These are phyloP conservation scores for Rhizomys pruinosus DNA, from an alignment of 2,113 vertebrate genomes.

Conservation along the genomic window DNA sequence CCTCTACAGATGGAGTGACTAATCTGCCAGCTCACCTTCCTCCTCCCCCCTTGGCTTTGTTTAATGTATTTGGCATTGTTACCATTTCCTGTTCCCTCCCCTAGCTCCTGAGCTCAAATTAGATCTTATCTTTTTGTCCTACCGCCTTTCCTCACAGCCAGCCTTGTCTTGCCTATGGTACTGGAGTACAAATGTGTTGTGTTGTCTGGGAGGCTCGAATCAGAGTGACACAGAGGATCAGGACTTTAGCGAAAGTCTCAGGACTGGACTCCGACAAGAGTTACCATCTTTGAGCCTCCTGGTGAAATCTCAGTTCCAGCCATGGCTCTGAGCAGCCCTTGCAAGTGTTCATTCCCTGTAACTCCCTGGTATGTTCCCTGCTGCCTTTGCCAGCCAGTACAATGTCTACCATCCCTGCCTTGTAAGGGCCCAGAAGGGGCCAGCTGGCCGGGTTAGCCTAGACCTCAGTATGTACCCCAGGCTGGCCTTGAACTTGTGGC, in stretches of 20 bases:
- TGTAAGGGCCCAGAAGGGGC: not conserved
- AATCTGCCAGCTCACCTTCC: constrained; percentile 57
- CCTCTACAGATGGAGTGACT: constrained; percentile 53
- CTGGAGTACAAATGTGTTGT: not conserved
- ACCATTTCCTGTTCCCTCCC: constrained; percentile 71
- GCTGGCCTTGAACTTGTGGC: not conserved
- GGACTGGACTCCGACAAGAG: not conserved
- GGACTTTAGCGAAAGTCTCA: not conserved
- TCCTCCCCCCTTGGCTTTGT: constrained; percentile 28
- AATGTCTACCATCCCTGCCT: not conserved
- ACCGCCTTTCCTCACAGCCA: not conserved
- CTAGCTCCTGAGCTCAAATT: constrained; percentile 57
- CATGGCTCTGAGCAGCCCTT: not conserved
- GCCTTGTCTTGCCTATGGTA: not conserved
- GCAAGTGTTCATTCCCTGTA: not conserved
- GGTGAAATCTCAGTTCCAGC: not conserved
- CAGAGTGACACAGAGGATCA: not conserved
- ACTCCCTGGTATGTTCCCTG: not conserved
- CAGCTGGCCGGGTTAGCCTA: not conserved
- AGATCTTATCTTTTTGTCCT: constrained; percentile 28
- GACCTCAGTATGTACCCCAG: not conserved
- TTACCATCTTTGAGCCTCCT: not conserved
- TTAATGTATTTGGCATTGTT: constrained; percentile 59
- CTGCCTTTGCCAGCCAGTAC: not conserved
- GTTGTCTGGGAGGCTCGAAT: not conserved